Evolutionary conservation across 2,888 invertebrate species (phyloP).

Genomic region (Chironomus riparius): DNA sequence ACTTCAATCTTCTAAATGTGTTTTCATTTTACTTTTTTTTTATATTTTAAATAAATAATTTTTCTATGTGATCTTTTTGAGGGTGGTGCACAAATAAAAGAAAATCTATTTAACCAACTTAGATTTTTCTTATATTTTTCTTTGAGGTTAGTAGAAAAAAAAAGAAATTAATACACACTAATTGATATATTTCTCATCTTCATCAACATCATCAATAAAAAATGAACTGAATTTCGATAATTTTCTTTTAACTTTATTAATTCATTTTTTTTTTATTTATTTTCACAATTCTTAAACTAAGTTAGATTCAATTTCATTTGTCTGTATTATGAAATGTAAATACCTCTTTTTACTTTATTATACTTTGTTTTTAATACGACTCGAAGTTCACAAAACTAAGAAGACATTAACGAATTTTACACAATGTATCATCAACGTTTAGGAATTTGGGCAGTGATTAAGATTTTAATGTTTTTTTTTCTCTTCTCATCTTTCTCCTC

Average conservation of each 20-base stretch:
- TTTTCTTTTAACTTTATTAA: no score
- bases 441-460: constrained; percentile 24
- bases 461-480: not conserved
- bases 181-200: no score
- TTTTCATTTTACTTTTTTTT: not conserved
- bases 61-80: not conserved
- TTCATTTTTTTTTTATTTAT: no score
- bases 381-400: not conserved
- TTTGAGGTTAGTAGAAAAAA: not conserved
- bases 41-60: not conserved
- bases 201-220: no score
- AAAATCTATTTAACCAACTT: not conserved
- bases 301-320: no score
- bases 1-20: constrained; percentile 13
- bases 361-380: no score
- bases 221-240: no score
- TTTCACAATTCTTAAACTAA: no score
- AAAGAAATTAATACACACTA: no score
- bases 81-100: not conserved
- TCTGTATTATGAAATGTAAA: no score
- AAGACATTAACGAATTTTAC: not conserved
- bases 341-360: no score
- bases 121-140: not conserved
- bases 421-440: not conserved
- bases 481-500: not conserved